Percentiles rank a stretch among this genome's conserved stretches.
Conservation (phyloP, 2,888 invertebrate genomes). For the Drosophila stalkeri region DNA sequence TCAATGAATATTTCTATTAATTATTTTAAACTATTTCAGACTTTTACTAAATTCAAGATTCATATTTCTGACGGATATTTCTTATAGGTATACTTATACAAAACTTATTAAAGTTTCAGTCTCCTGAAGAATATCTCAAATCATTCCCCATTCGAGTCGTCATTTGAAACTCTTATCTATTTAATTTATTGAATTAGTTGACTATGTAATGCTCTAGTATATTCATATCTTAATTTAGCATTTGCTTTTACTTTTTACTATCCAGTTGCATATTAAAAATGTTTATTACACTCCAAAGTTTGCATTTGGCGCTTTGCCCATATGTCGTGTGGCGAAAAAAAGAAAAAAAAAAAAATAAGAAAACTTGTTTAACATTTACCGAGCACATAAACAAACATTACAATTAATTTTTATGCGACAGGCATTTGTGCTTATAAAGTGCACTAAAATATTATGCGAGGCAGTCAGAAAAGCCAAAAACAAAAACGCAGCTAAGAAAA, state of each 20-base stretch:
- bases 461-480: constrained; percentile 16
- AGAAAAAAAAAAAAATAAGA: neutral
- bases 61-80: too few species aligned
- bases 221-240: constrained; percentile 33
- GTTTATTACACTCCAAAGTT: constrained; percentile 21
- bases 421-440: constrained; percentile 79
- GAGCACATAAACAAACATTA: constrained; percentile 79
- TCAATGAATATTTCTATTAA: too few species aligned
- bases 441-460: constrained; percentile 69
- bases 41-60: too few species aligned
- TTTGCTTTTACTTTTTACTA: constrained; percentile 29
- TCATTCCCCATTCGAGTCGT: neutral
- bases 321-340: constrained; percentile 41
- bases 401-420: constrained; percentile 81
- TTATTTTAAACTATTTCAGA: too few species aligned
- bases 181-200: neutral
- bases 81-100: too few species aligned
- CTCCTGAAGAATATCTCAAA: too few species aligned
- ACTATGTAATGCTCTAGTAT: constrained; percentile 2
- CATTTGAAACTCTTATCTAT: neutral
- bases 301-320: constrained; percentile 41
- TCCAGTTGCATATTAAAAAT: constrained; percentile 46
- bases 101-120: neutral
- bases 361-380: constrained; percentile 61
- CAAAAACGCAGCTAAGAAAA: constrained; percentile 24